phyloP scores from a whole-genome alignment of 2,888 invertebrate genomes.

The Ornithoptera alexandrae region DNA sequence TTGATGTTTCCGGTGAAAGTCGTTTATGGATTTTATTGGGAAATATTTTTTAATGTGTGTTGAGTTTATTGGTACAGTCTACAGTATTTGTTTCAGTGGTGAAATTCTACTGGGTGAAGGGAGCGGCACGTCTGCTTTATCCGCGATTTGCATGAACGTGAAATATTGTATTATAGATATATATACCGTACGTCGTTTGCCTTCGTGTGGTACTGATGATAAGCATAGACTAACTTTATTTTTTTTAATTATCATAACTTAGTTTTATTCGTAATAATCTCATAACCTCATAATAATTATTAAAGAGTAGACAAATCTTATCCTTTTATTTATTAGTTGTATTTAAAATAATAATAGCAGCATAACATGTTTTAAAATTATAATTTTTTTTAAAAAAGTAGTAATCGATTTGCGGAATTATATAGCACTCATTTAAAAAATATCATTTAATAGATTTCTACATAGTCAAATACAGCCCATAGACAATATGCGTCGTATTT shows the following conservation, averaged over 20 bases:
- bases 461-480: no score
- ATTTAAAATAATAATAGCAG: neutral
- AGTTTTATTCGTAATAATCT: neutral
- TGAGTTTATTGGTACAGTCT: conserved; percentile 43
- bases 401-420: no score
- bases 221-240: conserved; percentile 53
- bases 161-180: conserved; percentile 33
- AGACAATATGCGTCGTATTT: no score
- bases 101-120: conserved; percentile 50
- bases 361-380: neutral
- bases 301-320: neutral
- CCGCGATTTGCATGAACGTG: conserved; percentile 62
- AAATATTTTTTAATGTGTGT: conserved; percentile 33
- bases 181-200: conserved; percentile 44
- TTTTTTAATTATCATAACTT: neutral
- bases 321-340: no score
- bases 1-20: conserved; percentile 74
- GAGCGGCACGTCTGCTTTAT: conserved; percentile 59
- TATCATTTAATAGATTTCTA: no score
- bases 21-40: conserved; percentile 36
- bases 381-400: no score
- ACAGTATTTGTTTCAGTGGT: conserved; percentile 43
- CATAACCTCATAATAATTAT: neutral
- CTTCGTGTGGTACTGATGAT: conserved; percentile 45
- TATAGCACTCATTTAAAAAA: no score